These are phyloP conservation scores for Rhinopomastus cyanomelas DNA, from an alignment of 2,113 vertebrate species.

Conservation along the genomic window DNA sequence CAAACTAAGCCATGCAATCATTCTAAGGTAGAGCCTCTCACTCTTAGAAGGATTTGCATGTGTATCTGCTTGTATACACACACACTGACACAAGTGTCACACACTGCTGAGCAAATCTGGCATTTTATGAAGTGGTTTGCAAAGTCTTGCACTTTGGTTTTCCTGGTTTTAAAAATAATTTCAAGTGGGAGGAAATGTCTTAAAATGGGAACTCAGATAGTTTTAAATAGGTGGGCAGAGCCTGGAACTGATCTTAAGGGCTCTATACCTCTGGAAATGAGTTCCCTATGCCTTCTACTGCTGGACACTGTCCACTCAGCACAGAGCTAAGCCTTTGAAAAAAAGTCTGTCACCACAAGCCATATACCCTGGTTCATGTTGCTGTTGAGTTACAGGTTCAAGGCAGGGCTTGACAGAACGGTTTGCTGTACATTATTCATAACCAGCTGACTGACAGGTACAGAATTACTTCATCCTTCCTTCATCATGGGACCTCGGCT, in stretches of 20 bases:
- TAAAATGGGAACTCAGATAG: background rate
- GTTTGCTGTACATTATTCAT: background rate
- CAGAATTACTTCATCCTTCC: accelerated
- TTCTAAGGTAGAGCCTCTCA: too few species aligned
- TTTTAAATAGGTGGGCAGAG: background rate
- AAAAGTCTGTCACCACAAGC: accelerated
- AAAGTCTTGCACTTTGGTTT: background rate
- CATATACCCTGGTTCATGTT: background rate
- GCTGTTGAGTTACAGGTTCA: background rate
- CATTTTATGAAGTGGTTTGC: background rate
- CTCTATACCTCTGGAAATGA: background rate
- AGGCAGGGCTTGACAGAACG: background rate
- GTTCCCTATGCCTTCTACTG: background rate
- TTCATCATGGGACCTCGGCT: background rate
- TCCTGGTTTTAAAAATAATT: constrained; percentile 22
- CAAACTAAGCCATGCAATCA: too few species aligned
- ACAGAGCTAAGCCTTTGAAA: background rate
- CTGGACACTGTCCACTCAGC: background rate
- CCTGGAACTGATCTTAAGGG: background rate
- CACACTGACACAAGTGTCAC: background rate
- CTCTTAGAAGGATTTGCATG: background rate
- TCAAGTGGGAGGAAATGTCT: background rate
- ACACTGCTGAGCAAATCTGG: accelerated
- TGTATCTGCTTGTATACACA: background rate
- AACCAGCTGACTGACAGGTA: background rate